A percentile compares a stretch with the other conserved stretches of the same genome.
These are phyloP conservation scores for Lymantria dispar DNA, from an alignment of 2,888 invertebrate species.

Conservation along the genomic window DNA sequence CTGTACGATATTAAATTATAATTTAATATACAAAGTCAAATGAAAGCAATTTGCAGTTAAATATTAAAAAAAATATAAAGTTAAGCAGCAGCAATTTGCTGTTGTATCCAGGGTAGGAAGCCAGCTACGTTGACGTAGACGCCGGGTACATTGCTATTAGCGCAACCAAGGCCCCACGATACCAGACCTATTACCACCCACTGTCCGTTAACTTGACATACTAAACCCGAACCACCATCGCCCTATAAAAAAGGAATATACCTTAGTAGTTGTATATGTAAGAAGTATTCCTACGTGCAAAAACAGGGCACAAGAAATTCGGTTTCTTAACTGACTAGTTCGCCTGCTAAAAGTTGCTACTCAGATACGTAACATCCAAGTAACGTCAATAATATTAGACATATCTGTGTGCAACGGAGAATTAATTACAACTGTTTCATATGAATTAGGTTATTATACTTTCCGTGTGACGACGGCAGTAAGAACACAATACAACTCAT, in stretches of 20 bases:
- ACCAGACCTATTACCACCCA: constrained; percentile 87
- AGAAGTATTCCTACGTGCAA: not conserved
- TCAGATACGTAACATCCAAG: no score
- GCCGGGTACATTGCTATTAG: constrained; percentile 86
- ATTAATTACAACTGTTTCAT: no score
- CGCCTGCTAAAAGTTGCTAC: no score
- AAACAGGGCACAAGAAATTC: no score
- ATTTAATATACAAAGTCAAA: not conserved
- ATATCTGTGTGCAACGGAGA: no score
- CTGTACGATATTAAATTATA: not conserved
- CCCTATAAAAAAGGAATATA: constrained; percentile 69
- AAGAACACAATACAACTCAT: no score
- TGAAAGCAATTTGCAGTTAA: not conserved
- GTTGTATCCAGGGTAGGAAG: constrained; percentile 86
- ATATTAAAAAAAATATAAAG: not conserved
- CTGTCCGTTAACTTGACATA: constrained; percentile 82
- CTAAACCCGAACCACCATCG: constrained; percentile 88
- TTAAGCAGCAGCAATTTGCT: constrained; percentile 62
- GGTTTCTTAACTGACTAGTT: no score
- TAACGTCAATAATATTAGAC: no score
- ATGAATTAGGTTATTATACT: no score
- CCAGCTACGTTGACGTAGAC: constrained; percentile 89
- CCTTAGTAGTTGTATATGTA: not conserved
- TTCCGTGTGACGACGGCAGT: no score
- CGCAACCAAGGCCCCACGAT: constrained; percentile 89